phyloP scores from a whole-genome alignment of 2,888 invertebrate genomes.

The Scaeva pyrastri region DNA sequence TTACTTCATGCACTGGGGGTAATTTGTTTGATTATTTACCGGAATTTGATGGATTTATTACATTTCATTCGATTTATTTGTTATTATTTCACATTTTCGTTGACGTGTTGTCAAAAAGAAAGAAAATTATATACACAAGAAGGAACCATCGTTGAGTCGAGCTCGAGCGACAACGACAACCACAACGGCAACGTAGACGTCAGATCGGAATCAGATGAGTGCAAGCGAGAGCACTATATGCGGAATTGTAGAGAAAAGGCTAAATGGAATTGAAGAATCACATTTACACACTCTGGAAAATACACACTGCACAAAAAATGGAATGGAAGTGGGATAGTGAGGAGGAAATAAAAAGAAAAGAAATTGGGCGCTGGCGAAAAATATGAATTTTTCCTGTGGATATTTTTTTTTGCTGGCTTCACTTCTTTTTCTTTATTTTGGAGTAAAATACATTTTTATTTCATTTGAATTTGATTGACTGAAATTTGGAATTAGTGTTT shows the following conservation, averaged over 20 bases:
- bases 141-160: constrained; percentile 28
- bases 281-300: constrained; percentile 19
- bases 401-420: constrained; percentile 37
- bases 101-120: constrained; percentile 58
- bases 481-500: constrained; percentile 18
- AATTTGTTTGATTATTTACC: constrained; percentile 24
- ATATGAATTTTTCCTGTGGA: constrained; percentile 33
- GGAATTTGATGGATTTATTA: constrained; percentile 39
- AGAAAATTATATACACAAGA: constrained; percentile 37
- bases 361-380: constrained; percentile 74
- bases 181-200: too few species aligned
- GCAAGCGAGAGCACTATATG: constrained; percentile 35
- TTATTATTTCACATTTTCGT: constrained; percentile 67
- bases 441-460: neutral
- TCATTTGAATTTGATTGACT: constrained; percentile 1
- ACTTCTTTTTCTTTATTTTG: constrained; percentile 6
- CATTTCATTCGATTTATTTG: constrained; percentile 49
- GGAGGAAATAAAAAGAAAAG: constrained; percentile 44
- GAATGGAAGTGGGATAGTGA: constrained; percentile 15
- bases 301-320: constrained; percentile 13
- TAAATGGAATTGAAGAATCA: neutral
- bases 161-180: constrained; percentile 28
- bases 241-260: neutral
- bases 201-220: constrained; percentile 15
- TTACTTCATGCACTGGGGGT: constrained; percentile 13